Base-by-base conservation (phyloP, 2,888 invertebrate genomes). In the Anaspis maculata region DNA sequence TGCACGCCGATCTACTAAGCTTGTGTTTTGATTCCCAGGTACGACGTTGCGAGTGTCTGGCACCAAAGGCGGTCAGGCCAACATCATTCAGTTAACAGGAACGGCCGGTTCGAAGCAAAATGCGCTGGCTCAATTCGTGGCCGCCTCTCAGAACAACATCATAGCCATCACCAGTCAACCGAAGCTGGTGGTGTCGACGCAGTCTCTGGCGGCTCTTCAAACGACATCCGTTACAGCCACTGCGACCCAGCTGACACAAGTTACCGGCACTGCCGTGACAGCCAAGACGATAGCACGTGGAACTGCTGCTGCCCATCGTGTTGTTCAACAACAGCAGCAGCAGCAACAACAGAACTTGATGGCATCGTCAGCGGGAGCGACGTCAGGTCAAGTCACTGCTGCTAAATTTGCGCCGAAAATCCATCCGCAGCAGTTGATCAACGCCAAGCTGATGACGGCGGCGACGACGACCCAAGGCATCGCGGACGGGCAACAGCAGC, bases 41-140 rank as follows among this genome's bases (percentile, higher is more conserved):
- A 66, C 69, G 14, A 68, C 70, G 9, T 49, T 72, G 15, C 57
- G 71, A 14, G 67, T 72, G 3, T 64, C 68, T 7, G 62, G 66
- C 2, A 54, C 66, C 2, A 69, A 70, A 56, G 61, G 59, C 2
- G 61, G 64, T 6, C 69, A 67, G 49, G 58, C 67, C 3, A 73
- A 69, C 47, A 61, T 73, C 2, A 70, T 73, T 16, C 73, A 74
- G 46, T 47, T 74, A 27, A 62, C 70, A 2, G 60, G 67, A 5
- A 50, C 69, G 2, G 60, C 67, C 5, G 49, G 61, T 10, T 61
- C 64, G 19, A 54, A 58, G 19, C 66, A 63, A 45, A 56, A 60
- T 3, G 44, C 57, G 3, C 49, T 57, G 4, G 51, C 66, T 3
- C 71, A 70, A 49, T 70, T 68, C 44, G 66, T 71, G 1, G 70